Evolutionary conservation across 2,888 invertebrate species (phyloP).

Genomic region (Latrodectus hesperus): DNA sequence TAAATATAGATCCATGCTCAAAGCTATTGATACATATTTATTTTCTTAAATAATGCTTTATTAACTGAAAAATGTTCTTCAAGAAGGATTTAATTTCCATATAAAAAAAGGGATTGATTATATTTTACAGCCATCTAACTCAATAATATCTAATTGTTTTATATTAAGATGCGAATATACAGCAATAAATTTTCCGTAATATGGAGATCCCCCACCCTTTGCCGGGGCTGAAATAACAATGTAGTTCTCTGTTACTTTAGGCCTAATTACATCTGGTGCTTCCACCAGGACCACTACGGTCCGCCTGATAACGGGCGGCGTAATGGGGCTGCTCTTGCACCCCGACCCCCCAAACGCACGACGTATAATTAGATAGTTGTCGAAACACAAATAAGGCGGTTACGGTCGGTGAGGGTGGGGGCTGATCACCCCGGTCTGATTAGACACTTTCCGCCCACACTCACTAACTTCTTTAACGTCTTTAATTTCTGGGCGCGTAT

Average conservation of each 20-base stretch:
- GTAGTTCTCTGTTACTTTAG: conserved; percentile 57
- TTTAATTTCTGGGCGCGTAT: background rate
- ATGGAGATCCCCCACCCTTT: background rate
- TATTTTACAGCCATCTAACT: too few species aligned
- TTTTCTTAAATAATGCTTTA: too few species aligned
- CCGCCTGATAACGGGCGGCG: conserved; percentile 45
- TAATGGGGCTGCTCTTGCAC: conserved; percentile 35
- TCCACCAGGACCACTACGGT: conserved; percentile 34
- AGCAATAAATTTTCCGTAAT: background rate
- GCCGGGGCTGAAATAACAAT: conserved; percentile 41
- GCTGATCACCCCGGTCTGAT: conserved; percentile 26
- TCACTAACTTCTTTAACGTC: background rate
- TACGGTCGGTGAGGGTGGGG: conserved; percentile 1
- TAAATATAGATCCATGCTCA: too few species aligned
- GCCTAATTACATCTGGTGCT: conserved; percentile 63
- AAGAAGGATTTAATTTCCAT: too few species aligned
- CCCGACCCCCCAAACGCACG: conserved; percentile 39
- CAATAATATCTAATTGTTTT: too few species aligned
- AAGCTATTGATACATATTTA: too few species aligned
- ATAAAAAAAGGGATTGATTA: too few species aligned
- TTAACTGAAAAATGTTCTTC: too few species aligned
- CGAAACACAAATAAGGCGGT: conserved; percentile 68
- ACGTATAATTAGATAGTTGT: conserved; percentile 66
- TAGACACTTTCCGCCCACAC: conserved; percentile 19
- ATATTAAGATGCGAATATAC: too few species aligned